These are phyloP conservation scores for Meta bourneti DNA, from an alignment of 2,888 invertebrate species.

Conservation along the genomic window DNA sequence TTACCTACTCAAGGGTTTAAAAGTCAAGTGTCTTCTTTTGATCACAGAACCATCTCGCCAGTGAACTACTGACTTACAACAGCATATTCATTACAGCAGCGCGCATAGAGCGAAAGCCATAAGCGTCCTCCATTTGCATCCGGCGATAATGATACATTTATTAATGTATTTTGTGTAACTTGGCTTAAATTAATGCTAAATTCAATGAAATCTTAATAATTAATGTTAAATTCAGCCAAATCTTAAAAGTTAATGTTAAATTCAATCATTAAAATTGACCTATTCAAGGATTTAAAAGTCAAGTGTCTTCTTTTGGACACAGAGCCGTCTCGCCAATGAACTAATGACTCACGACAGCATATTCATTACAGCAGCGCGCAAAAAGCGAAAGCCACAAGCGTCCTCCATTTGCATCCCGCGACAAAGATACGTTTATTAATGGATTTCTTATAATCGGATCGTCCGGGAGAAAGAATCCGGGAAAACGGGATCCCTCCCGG, in stretches of 20 bases:
- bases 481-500: constrained; percentile 17
- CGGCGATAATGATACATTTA: constrained; percentile 40
- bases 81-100: constrained; percentile 17
- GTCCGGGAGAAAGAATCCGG: background rate
- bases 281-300: too few species aligned
- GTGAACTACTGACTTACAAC: background rate
- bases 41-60: background rate
- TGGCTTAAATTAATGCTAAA: too few species aligned
- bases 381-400: constrained; percentile 22
- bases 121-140: background rate
- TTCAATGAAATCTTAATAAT: too few species aligned
- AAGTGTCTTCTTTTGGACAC: too few species aligned
- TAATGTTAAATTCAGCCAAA: too few species aligned
- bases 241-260: too few species aligned
- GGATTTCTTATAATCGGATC: constrained; percentile 67
- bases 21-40: too few species aligned
- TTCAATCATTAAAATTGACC: too few species aligned
- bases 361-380: constrained; percentile 6
- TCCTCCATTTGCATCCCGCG: background rate
- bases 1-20: too few species aligned
- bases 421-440: constrained; percentile 56
- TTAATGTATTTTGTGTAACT: constrained; percentile 64
- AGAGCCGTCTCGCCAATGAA: background rate
- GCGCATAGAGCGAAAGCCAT: constrained; percentile 15
- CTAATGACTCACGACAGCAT: background rate